Base-by-base conservation (phyloP, 92 coral and sea anemone species). In the Blastomussa wellsi region DNA sequence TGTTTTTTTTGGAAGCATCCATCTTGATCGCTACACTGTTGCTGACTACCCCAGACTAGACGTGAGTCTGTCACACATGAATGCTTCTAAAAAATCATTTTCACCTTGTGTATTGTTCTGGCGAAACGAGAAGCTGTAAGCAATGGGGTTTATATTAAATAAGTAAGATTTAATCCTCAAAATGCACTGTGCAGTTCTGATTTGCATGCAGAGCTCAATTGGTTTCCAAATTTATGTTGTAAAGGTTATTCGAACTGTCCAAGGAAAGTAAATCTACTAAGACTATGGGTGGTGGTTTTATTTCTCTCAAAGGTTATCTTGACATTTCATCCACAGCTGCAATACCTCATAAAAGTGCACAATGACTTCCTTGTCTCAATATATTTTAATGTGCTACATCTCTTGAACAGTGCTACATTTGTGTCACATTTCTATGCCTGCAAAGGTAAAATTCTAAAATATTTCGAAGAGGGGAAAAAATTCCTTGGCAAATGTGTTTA, bases 41-140 rank as follows among this genome's bases (percentile, higher is more conserved):
- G 31, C 49, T 48, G 49, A 36, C 49, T 52, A 16, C 35, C 17
- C n/a, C 22, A 24, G 64, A 74, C n/a, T 13, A 24, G 64, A 74
- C 80, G 79, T 74, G 74, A 32, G 64, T 59, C 74, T 64, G 72
- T 42, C 74, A 74, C 87, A 74, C 80, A 26, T 73, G 31, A 75
- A 59, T 35, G 64, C 38, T 60, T 75, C 80, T 11, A 24, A 55
- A 60, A 74, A 3, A 39, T 73, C 33, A n/a, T 70, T 12, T 79
- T 29, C 38, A 47, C 42, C 26, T 28, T 47, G 11, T 17, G 70
- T 35, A 22, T 41, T 59, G 71, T 72, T 82, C 16, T 60, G 12
- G 62, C 19, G 5, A 13, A 26, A 41, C 55, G 47, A n/a, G 22
- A 26, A 48, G 22, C 74, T 28, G n/a, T n/a, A 75, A 51, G 42